Percentiles rank a stretch among this genome's conserved stretches.
Evolutionary conservation across 37 sponge, comb jelly and placozoan genomes (phyloP).

Genomic region (Eunapius fragilis): DNA sequence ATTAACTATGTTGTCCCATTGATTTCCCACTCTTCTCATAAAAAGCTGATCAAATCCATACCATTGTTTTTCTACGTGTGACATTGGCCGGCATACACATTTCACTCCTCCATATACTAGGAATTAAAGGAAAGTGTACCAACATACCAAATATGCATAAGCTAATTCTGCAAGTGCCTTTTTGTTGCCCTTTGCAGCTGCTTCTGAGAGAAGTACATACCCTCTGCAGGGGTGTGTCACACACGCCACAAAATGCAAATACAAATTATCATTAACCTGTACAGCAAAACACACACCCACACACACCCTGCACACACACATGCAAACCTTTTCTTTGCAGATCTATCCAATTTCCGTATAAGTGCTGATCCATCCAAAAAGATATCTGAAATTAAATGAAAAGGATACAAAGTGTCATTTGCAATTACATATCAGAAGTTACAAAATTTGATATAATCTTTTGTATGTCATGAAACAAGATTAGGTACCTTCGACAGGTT

Average conservation of each 20-base stretch:
- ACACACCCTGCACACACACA: neutral
- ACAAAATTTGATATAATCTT: too few species aligned
- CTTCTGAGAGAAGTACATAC: constrained; percentile 37
- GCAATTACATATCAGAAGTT: neutral
- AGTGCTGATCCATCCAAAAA: neutral
- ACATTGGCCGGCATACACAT: too few species aligned
- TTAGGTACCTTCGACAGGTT: neutral
- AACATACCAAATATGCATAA: constrained; percentile 63
- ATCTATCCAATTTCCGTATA: neutral
- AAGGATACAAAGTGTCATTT: neutral
- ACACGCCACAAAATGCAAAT: neutral
- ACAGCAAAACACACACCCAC: neutral
- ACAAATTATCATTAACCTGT: neutral
- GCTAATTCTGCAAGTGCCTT: constrained; percentile 63
- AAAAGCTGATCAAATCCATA: too few species aligned
- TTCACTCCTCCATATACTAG: too few species aligned
- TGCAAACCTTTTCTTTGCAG: neutral
- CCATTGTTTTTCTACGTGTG: too few species aligned
- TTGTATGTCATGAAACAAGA: too few species aligned
- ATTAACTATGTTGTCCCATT: too few species aligned
- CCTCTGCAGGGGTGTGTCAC: constrained; percentile 26
- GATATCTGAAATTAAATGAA: neutral
- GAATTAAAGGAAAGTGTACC: neutral
- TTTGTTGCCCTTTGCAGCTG: constrained; percentile 52
- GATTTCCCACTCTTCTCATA: too few species aligned